phyloP scores from a whole-genome alignment of 1,140 invertebrate species.

The Zophobas morio region DNA sequence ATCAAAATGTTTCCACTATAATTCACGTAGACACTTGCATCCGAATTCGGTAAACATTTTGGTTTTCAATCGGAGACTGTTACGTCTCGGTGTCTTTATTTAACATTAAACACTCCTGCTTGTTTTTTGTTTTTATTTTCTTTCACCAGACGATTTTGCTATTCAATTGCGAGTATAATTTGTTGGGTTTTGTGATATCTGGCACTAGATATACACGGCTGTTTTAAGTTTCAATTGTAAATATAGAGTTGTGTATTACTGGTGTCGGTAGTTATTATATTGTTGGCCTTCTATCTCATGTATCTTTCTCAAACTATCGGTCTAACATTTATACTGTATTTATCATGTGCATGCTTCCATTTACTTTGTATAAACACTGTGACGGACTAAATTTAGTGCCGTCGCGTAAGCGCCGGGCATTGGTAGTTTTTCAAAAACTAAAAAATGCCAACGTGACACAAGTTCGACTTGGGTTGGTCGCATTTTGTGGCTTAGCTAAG shows the following conservation, averaged over 20 bases:
- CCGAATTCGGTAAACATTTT: constrained; percentile 55
- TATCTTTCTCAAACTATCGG: constrained; percentile 60
- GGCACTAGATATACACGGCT: constrained; percentile 53
- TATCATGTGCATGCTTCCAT: constrained; percentile 64
- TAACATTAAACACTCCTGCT: constrained; percentile 52
- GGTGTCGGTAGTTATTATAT: constrained; percentile 58
- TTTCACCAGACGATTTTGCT: constrained; percentile 60
- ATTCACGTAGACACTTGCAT: constrained; percentile 15
- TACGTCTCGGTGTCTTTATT: constrained; percentile 63
- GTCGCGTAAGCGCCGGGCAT: neutral
- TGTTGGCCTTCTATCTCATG: constrained; percentile 68
- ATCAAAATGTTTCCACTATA: constrained; percentile 59
- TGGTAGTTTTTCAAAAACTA: constrained; percentile 10
- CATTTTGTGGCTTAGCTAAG: too few relatives aligned
- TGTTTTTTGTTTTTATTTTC: constrained; percentile 55
- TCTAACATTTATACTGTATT: constrained; percentile 61
- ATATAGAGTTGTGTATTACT: constrained; percentile 53
- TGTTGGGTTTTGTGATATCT: constrained; percentile 57
- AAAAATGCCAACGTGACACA: neutral
- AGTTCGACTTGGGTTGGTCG: too few relatives aligned
- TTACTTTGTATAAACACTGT: constrained; percentile 60
- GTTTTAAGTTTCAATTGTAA: constrained; percentile 12
- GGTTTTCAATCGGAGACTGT: constrained; percentile 63
- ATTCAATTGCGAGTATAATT: constrained; percentile 61
- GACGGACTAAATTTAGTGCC: constrained; percentile 58